Conservation (phyloP, 35 echinoderm and acorn worm species). For the Ophioderma brevispina region DNA sequence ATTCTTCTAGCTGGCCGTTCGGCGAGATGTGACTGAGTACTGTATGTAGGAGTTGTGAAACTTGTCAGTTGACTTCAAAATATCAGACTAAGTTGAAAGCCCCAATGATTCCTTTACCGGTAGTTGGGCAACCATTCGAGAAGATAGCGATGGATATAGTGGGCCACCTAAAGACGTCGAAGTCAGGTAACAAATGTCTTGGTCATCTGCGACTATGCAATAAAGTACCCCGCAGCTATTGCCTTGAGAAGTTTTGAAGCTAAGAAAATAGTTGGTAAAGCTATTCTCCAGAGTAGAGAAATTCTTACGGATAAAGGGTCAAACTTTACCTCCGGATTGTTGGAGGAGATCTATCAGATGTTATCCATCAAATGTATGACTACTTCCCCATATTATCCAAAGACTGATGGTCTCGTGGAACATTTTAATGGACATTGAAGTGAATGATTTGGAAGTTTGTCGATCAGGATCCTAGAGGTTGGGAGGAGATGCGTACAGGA, state of each 20-base stretch:
- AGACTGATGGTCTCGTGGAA: conserved; percentile 60
- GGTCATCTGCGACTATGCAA: conserved; percentile 65
- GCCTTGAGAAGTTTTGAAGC: conserved; percentile 54
- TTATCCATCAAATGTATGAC: conserved; percentile 57
- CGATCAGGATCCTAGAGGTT: conserved; percentile 52
- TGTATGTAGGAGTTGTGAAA: conserved; percentile 49
- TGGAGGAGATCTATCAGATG: conserved; percentile 65
- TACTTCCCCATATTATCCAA: conserved; percentile 64
- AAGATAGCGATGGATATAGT: conserved; percentile 64
- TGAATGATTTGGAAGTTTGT: conserved; percentile 59
- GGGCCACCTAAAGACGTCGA: conserved; percentile 42
- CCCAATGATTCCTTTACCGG: conserved; percentile 46
- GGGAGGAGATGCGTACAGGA: conserved; percentile 50
- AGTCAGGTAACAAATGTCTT: conserved; percentile 52
- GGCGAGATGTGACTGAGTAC: not conserved
- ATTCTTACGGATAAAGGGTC: conserved; percentile 71
- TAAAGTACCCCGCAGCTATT: conserved; percentile 68
- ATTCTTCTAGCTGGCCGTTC: conserved; percentile 39
- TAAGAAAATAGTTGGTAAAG: conserved; percentile 47
- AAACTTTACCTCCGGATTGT: conserved; percentile 56
- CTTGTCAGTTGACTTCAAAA: conserved; percentile 24
- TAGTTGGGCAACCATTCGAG: conserved; percentile 54
- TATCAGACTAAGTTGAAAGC: conserved; percentile 36
- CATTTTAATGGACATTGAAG: conserved; percentile 70
- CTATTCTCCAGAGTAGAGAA: conserved; percentile 69